Evolutionary conservation across 2,113 vertebrate genomes (phyloP), one percentile per base, ranked within the genome.

Genomic region (Podiceps cristatus): DNA sequence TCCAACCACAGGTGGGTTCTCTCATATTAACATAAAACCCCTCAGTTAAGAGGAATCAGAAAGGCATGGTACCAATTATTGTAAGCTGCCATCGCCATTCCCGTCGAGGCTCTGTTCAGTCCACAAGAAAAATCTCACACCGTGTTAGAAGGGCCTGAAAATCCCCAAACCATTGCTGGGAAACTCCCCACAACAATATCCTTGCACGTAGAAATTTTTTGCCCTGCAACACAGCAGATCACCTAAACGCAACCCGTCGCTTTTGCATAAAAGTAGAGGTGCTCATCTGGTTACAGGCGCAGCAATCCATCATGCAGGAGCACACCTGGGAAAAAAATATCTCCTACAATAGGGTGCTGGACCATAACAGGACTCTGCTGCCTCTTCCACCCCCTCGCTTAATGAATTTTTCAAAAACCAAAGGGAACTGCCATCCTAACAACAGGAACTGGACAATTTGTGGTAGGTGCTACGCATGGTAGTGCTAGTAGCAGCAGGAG

Each of bases 401-500:
- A 92, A 97, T 97, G 95, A 96, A 96, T 97, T 94, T 97, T 97
- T 94, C 93, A 96, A 93, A 94, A 96, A 93, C 89, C 93, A 50
- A 92, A 90, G 96, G 86, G 85, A 96, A 95, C 93, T 97, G 92
- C 93, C 96, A 95, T 89, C 81, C 92, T 94, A 93, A 94, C 96
- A 96, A 95, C 92, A 90, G 96, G 92, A 96, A 95, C 91, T 90
- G 97, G 97, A 95, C 95, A 94, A 96, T 96, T 97, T 96, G 96
- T 88, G 52, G 93, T 90, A 95, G 94, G 95, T 96, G 96, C 91
- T 96, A 93, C 88, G 95, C 95, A 96, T 96, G 93, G 93, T 75
- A 93, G 93, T 96, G 89, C 86, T 94, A 93, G 90, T 93, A 97
- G 94, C 94, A 97, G 96, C 95, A 93, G 95, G 97, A 95, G 96